These are phyloP conservation scores for Drosophila lacteicornis DNA, from an alignment of 1,140 invertebrate genomes.

Conservation along the genomic window DNA sequence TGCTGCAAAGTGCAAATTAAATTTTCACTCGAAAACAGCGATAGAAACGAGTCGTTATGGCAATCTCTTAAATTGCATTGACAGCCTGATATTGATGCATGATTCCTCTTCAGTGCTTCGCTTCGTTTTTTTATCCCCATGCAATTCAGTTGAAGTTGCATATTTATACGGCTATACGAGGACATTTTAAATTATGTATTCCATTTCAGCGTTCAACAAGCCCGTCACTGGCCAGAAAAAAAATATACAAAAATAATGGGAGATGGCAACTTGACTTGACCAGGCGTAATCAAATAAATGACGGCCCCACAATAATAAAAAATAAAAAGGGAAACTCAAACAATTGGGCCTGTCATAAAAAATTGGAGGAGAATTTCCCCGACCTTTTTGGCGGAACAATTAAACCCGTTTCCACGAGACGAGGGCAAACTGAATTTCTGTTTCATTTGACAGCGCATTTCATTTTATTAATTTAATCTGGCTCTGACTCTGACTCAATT, in stretches of 20 bases:
- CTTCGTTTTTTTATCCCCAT: slow-evolving; percentile 3
- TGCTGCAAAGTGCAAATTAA: slow-evolving; percentile 36
- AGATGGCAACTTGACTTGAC: slow-evolving; percentile 31
- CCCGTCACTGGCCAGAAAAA: slow-evolving; percentile 9
- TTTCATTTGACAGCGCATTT: slow-evolving; percentile 43
- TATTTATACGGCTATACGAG: slow-evolving; percentile 37
- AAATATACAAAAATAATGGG: slow-evolving; percentile 20
- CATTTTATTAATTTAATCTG: slow-evolving; percentile 36
- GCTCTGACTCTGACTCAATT: slow-evolving; percentile 41
- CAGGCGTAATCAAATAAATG: slow-evolving; percentile 69
- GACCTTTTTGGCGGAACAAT: slow-evolving; percentile 44
- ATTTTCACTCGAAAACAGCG: slow-evolving; percentile 14
- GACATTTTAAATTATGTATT: slow-evolving; percentile 63
- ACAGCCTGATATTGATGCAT: slow-evolving; percentile 4
- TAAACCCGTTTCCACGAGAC: slow-evolving; percentile 40
- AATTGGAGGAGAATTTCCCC: slow-evolving; percentile 46
- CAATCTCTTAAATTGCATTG: slow-evolving; percentile 34
- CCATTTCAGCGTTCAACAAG: slow-evolving; percentile 48
- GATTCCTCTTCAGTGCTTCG: slow-evolving; percentile 15
- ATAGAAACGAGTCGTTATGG: background rate
- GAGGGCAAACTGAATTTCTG: slow-evolving; percentile 24
- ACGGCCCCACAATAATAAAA: slow-evolving; percentile 27
- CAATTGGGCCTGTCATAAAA: slow-evolving; percentile 50
- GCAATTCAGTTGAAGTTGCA: slow-evolving; percentile 32
- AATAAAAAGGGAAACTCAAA: slow-evolving; percentile 7